These are phyloP conservation scores for Oxycera nigricornis DNA, from an alignment of 2,888 invertebrate species.

Conservation along the genomic window DNA sequence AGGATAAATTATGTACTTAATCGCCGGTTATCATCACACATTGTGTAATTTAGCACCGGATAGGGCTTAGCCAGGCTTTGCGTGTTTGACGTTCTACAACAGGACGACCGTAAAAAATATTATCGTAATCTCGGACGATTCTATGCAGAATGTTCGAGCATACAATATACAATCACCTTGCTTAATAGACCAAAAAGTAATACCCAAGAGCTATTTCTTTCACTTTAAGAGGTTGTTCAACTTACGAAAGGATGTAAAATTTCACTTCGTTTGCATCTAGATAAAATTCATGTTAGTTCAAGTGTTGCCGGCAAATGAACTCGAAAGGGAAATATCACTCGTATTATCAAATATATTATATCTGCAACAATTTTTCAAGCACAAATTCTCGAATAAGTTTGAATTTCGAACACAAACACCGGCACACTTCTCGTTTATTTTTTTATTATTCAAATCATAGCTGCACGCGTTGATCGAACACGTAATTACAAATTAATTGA, in stretches of 20 bases:
- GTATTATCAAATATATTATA: too few species aligned
- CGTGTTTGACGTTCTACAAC: constrained; percentile 13
- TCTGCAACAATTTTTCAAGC: too few species aligned
- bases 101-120: constrained; percentile 18
- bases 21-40: constrained; percentile 31
- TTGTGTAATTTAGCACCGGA: constrained; percentile 25
- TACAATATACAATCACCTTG: too few species aligned
- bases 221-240: constrained; percentile 31
- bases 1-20: constrained; percentile 26
- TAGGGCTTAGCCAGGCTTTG: constrained; percentile 22
- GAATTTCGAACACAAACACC: too few species aligned
- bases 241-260: background rate
- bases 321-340: too few species aligned
- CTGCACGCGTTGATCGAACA: too few species aligned
- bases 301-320: too few species aligned
- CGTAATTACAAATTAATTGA: too few species aligned
- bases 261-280: background rate
- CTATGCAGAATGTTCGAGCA: too few species aligned
- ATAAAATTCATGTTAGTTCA: constrained; percentile 2
- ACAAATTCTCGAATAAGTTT: too few species aligned
- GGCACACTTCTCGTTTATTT: too few species aligned
- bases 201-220: background rate
- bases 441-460: too few species aligned
- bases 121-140: constrained; percentile 9
- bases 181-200: background rate